phyloP scores from a whole-genome alignment of 2,113 vertebrate species.

The Rhadina sibilatrix region DNA sequence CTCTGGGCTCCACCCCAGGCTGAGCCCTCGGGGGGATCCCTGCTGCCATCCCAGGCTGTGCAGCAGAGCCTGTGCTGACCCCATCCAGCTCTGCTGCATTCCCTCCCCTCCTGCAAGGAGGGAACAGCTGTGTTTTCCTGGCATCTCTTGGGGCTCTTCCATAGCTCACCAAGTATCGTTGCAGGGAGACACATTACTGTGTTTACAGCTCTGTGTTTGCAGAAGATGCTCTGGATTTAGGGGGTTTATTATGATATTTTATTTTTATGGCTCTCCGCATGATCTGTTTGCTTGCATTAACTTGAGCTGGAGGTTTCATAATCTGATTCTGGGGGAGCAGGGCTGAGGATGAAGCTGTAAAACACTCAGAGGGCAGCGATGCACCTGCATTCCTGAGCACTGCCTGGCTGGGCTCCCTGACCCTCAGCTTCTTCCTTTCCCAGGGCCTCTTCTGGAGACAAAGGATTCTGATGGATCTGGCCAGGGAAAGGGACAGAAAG shows the following conservation, averaged over 20 bases:
- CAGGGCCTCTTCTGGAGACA: neutral
- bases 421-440: neutral
- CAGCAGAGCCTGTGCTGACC: neutral
- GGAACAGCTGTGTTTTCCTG: conserved; percentile 54
- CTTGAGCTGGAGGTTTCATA: conserved; percentile 38
- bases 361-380: neutral
- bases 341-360: neutral
- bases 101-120: neutral
- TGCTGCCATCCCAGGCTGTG: accelerated
- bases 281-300: conserved; percentile 67
- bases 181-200: conserved; percentile 35
- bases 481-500: neutral
- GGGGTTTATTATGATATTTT: conserved; percentile 61
- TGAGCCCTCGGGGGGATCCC: neutral
- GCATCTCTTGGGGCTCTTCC: conserved; percentile 34
- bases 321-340: conserved; percentile 36
- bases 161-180: neutral
- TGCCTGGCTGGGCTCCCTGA: neutral
- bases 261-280: conserved; percentile 47
- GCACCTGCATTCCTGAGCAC: neutral
- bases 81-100: neutral
- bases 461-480: neutral
- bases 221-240: conserved; percentile 15
- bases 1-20: accelerated
- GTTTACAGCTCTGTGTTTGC: conserved; percentile 58